These are phyloP conservation scores for Cherax destructor DNA, from an alignment of 1,140 invertebrate genomes.

Conservation along the genomic window DNA sequence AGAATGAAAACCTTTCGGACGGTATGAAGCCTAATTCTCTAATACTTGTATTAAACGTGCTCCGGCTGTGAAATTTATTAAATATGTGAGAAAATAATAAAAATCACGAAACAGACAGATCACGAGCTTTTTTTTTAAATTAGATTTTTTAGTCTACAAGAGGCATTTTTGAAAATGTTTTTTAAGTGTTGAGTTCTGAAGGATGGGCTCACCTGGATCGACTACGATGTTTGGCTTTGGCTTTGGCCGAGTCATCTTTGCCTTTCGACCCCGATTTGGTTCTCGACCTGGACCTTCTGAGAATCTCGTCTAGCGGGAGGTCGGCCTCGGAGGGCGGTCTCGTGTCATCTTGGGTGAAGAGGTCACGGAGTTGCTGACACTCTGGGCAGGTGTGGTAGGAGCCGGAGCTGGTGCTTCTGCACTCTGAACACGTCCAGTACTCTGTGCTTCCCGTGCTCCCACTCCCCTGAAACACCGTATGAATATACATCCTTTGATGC, in stretches of 20 bases:
- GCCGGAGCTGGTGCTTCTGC: conserved; percentile 26
- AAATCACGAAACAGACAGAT: no score
- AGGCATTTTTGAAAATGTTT: no score
- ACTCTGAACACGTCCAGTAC: conserved; percentile 62
- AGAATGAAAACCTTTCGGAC: no score
- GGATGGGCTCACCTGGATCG: background rate
- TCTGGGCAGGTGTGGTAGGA: conserved; percentile 59
- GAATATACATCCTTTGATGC: background rate
- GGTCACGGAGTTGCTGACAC: conserved; percentile 52
- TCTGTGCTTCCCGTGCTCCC: conserved; percentile 46
- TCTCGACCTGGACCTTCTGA: conserved; percentile 56
- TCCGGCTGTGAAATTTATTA: no score
- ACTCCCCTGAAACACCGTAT: conserved; percentile 19
- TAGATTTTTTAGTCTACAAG: no score
- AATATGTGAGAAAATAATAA: no score
- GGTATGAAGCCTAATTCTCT: no score
- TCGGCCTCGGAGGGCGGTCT: conserved; percentile 54
- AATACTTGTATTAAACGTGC: no score
- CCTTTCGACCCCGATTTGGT: conserved; percentile 52
- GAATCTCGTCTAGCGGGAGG: conserved; percentile 59
- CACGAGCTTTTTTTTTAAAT: no score
- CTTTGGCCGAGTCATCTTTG: conserved; percentile 14
- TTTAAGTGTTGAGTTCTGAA: no score
- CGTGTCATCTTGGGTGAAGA: conserved; percentile 49
- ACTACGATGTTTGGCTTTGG: background rate